Percentiles rank a stretch among this genome's conserved stretches.
phyloP scores from a whole-genome alignment of 2,888 invertebrate species.

The Ectemnius lituratus region DNA sequence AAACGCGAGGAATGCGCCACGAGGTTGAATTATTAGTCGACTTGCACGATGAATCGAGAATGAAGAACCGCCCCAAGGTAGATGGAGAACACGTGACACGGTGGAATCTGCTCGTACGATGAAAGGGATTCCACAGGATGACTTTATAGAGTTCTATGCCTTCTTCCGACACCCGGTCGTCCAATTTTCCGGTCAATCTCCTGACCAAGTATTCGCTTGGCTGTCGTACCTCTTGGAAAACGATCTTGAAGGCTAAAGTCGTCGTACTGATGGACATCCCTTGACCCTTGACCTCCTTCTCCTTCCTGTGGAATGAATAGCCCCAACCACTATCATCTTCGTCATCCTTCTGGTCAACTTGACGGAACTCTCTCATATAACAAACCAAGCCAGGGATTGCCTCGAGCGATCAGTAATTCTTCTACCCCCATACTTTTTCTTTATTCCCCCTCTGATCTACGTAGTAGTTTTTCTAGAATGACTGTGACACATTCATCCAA shows the following conservation, averaged over 20 bases:
- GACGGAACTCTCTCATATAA: not conserved
- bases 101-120: no score
- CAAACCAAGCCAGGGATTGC: slow-evolving; percentile 4
- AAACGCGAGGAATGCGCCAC: not conserved
- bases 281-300: slow-evolving; percentile 54
- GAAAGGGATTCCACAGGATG: no score
- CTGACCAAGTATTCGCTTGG: not conserved
- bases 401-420: slow-evolving; percentile 28
- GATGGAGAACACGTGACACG: no score
- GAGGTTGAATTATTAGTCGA: no score
- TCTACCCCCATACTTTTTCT: slow-evolving; percentile 11
- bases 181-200: slow-evolving; percentile 11
- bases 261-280: slow-evolving; percentile 36
- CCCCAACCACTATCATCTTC: slow-evolving; percentile 10
- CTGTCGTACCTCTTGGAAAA: slow-evolving; percentile 17
- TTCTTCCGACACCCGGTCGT: not conserved
- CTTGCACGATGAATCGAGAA: no score
- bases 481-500: no score
- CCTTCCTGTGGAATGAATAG: slow-evolving; percentile 21
- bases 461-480: not conserved
- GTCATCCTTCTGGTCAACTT: slow-evolving; percentile 12
- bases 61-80: no score
- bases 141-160: no score
- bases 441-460: not conserved
- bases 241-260: slow-evolving; percentile 35